A percentile compares a stretch with the other conserved stretches of the same genome.
These are phyloP conservation scores for Petrocephalus microphthalmus DNA, from an alignment of 2,113 vertebrate species.

Conservation along the genomic window DNA sequence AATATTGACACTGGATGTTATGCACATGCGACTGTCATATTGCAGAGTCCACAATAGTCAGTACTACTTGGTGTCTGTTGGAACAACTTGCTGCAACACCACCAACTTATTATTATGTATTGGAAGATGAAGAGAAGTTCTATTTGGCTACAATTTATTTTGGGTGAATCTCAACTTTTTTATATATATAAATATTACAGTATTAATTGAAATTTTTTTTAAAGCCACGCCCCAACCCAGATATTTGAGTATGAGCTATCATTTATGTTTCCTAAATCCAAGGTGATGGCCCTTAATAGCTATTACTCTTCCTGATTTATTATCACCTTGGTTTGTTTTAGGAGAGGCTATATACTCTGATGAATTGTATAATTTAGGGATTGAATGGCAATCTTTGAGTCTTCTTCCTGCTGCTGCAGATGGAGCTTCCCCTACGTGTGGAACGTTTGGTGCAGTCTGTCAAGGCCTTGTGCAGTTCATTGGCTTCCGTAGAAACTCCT, in stretches of 20 bases:
- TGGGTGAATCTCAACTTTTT: no score
- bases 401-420: constrained; percentile 48
- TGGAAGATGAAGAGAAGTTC: no score
- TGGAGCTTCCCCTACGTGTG: constrained; percentile 70
- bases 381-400: neutral
- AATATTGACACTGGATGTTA: neutral
- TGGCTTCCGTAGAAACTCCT: constrained; percentile 80
- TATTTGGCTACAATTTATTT: no score
- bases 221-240: no score
- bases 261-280: neutral
- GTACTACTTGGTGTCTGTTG: no score
- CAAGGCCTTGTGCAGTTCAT: constrained; percentile 84
- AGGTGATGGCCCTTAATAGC: neutral
- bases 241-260: neutral
- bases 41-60: neutral
- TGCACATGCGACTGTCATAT: neutral
- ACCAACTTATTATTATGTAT: no score
- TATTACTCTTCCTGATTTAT: neutral
- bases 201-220: no score
- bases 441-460: constrained; percentile 89
- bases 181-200: no score
- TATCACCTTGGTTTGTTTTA: neutral
- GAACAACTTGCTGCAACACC: no score
- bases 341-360: neutral
- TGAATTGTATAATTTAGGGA: neutral